phyloP scores from a whole-genome alignment of 2,113 vertebrate genomes.

The Triplophysa dalaica region DNA sequence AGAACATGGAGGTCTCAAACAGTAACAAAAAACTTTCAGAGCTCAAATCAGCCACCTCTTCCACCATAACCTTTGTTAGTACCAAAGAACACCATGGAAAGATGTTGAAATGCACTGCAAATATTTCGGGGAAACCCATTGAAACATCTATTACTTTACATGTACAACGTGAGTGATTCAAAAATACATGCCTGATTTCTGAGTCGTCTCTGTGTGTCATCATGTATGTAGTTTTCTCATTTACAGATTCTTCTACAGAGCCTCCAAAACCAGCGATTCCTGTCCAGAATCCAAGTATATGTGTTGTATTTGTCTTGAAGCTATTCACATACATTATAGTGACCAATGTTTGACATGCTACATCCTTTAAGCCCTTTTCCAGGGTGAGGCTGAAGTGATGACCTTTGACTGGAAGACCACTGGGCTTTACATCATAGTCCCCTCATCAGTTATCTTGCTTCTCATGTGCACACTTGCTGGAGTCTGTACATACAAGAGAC shows the following conservation, averaged over 20 bases:
- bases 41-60: conserved; percentile 17
- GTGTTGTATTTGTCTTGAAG: neutral
- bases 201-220: neutral
- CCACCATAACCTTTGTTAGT: conserved; percentile 63
- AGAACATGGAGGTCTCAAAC: conserved; percentile 52
- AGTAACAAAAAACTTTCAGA: neutral
- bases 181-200: neutral
- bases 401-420: neutral
- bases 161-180: conserved; percentile 58
- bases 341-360: neutral
- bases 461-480: conserved; percentile 3
- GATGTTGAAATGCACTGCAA: conserved; percentile 60
- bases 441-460: neutral
- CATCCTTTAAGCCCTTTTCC: neutral
- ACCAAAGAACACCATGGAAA: conserved; percentile 57
- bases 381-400: too few relatives aligned
- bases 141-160: conserved; percentile 49
- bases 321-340: too few relatives aligned
- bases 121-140: conserved; percentile 45
- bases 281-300: conserved; percentile 38
- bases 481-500: conserved; percentile 36
- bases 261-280: too few relatives aligned
- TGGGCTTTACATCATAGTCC: conserved; percentile 3
- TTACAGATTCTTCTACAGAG: too few relatives aligned
- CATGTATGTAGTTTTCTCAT: neutral